These are phyloP conservation scores for Sinocyclocheilus rhinocerous DNA, from an alignment of 2,113 vertebrate genomes.

Conservation along the genomic window DNA sequence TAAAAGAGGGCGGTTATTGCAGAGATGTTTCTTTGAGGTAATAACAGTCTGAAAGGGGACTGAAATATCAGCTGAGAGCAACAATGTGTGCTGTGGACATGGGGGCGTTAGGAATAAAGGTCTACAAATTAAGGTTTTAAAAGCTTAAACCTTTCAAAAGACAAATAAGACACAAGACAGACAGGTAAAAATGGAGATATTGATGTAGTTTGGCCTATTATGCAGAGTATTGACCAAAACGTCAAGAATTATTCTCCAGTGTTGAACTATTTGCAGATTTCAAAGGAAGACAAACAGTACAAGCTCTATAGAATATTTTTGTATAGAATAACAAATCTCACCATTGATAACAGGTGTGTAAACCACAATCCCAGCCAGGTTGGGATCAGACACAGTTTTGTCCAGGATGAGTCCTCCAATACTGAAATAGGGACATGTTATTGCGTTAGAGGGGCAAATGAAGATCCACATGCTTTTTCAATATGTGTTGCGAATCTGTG, in stretches of 20 bases:
- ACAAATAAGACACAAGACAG: neutral
- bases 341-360: conserved; percentile 98
- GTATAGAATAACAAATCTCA: conserved; percentile 60
- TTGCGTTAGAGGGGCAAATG: neutral
- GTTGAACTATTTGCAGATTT: neutral
- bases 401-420: conserved; percentile 98
- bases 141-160: conserved; percentile 3
- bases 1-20: conserved; percentile 16
- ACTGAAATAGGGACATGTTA: conserved; percentile 72
- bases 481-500: neutral
- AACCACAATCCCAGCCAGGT: conserved; percentile 94
- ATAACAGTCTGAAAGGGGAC: conserved; percentile 8
- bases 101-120: neutral
- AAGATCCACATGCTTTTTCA: neutral
- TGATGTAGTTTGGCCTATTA: neutral
- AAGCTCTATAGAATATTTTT: neutral
- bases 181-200: neutral
- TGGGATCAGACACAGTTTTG: conserved; percentile 95
- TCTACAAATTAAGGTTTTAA: neutral
- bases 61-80: conserved; percentile 1
- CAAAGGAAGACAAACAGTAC: neutral
- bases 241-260: neutral
- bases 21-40: neutral
- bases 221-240: neutral
- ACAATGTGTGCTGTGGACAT: neutral